Evolutionary conservation across 2,797 vertebrate species (phyloP), one percentile per base, ranked within the genome.

Genomic region (Falco biarmicus): DNA sequence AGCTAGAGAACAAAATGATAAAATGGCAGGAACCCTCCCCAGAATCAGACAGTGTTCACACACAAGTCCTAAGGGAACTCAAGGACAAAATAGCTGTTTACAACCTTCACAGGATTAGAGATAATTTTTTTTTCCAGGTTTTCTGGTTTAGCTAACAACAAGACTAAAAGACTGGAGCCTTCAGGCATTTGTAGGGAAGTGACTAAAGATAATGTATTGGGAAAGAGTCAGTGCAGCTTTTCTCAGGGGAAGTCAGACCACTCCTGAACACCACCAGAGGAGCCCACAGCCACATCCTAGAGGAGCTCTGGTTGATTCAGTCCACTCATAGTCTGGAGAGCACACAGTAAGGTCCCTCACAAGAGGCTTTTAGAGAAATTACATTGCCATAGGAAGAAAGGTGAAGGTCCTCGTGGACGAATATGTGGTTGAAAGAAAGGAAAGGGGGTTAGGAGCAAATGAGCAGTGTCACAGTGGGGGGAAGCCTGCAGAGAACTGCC

Each of bases 1-100:
- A 34, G 79, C 64, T 80, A 17, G 8, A 73, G 83, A 90, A 71
- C 39, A 93, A 64, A 43, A 83, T 74, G 73, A 91, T 81, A 31
- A 88, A 92, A 70, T 48, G 77, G 25, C 53, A 90, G 53, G 61
- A 90, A 66, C 64, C 76, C 83, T 91, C 74, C 88, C 80, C 80
- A 84, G 75, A n/a, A 88, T 13, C 60, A 50, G 66, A 47, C 53
- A 59, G 26, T 2, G 3, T 56, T 73, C 37, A 9, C 43, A 37
- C 60, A 34, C 0, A 0, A 34, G 60, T 34, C 77, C 57, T 51
- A 20, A 28, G 53, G 57, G 68, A 74, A 16, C 73, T 81, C 88
- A 68, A 94, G 92, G 95, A 64, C 51, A 51, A 63, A 86, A 20
- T 2, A 54, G 51, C 39, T 66, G 71, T 63, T 86, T 68, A 39